Conservation (phyloP, 1,140 invertebrate species). For the Leucophenga varia region DNA sequence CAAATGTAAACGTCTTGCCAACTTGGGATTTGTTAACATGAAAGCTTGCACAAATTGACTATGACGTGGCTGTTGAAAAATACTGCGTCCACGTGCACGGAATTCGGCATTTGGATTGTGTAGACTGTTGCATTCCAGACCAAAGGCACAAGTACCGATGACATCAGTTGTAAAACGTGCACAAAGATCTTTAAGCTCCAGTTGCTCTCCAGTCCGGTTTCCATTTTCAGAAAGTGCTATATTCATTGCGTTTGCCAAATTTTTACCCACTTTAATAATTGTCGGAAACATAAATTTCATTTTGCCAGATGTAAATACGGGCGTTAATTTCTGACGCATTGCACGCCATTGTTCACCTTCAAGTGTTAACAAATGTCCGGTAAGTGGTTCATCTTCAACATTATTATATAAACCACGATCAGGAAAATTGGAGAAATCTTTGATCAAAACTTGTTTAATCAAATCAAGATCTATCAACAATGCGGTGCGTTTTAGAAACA, state of each 20-base stretch:
- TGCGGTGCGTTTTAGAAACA: conserved; percentile 24
- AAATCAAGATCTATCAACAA: conserved; percentile 38
- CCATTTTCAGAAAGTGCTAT: conserved; percentile 10
- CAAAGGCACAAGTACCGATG: conserved; percentile 60
- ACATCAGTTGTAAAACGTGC: conserved; percentile 65
- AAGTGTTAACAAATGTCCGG: conserved; percentile 58
- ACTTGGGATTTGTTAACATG: conserved; percentile 24
- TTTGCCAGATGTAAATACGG: conserved; percentile 63
- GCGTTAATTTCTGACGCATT: conserved; percentile 59
- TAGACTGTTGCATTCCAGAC: conserved; percentile 58
- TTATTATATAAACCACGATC: conserved; percentile 59
- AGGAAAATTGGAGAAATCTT: conserved; percentile 44
- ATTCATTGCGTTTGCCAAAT: conserved; percentile 22
- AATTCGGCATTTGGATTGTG: conserved; percentile 58
- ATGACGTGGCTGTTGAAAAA: conserved; percentile 32
- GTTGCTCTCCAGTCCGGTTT: conserved; percentile 46
- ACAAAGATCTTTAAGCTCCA: conserved; percentile 62
- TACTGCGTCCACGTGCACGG: conserved; percentile 37
- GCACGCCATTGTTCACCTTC: conserved; percentile 60
- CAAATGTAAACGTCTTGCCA: conserved; percentile 27
- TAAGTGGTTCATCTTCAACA: conserved; percentile 59
- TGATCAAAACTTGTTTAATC: conserved; percentile 42
- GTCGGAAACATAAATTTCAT: conserved; percentile 61
- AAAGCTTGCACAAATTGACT: conserved; percentile 16
- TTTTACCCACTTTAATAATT: conserved; percentile 42